Base-by-base conservation (phyloP, 2,888 invertebrate genomes). In the Agrochola lychnidis region DNA sequence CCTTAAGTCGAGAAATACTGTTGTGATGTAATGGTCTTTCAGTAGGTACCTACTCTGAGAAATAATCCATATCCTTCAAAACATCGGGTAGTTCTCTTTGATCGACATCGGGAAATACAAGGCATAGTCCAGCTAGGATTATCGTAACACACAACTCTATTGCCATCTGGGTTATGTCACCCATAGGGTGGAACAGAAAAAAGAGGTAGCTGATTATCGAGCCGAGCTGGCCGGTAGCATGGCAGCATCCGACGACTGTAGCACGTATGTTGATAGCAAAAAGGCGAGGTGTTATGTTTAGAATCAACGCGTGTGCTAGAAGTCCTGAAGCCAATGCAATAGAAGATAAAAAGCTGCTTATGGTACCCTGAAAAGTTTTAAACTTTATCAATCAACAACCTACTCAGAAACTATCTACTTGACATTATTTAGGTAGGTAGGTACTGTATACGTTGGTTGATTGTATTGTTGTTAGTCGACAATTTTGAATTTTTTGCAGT, bases 11-110 rank as follows among this genome's bases (percentile, higher is more conserved):
- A 4, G 14, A 12, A 48, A 70, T 53, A 25, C 25, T 25, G 16
- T 30, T n/a, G n/a, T 30, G 7, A n/a, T 63, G 6, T 36, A 10
- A 16, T 61, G n/a, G 25, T 56, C 1, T 73, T 12, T 57, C 36
- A 4, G 6, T 68, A 51, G 51, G 7, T 51, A 19, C 51, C 93
- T 90, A 96, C 96, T 96, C 96, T 48, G 93, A 93, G 89, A 94
- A 96, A 86, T 95, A 95, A 88, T 96, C 96, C 96, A 96, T 96
- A 82, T 96, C 96, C 70, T 91, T 92, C 67, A 95, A 87, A 42
- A 94, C 87, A 86, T 96, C 96, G 0, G 96, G 96, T 64, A 96
- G 78, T 86, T 96, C 96, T 82, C 96, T 91, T n/a, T 90, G 89
- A 84, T 96, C 96, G 1, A 95, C 93, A 81, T 95, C 92, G 14